Evolutionary conservation across 2,888 invertebrate genomes (phyloP), one percentile per base, ranked within the genome.

Genomic region (Schrankia costaestrigalis): DNA sequence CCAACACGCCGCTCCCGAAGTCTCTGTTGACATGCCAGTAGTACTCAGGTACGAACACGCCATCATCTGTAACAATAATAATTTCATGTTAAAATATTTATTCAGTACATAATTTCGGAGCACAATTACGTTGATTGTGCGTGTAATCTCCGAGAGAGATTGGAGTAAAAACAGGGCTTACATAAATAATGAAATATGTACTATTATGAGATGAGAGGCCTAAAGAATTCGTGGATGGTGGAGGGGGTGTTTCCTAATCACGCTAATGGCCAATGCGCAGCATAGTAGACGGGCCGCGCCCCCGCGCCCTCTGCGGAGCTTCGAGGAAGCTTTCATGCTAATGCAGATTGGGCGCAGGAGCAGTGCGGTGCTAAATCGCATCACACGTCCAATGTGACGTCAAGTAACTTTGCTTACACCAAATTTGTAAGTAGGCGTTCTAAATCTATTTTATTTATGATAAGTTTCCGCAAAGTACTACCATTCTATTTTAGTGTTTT

Each of bases 181-280:
- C 81, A 86, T 86, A 81, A 86, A 85, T 86, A 85, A 86, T 86
- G 78, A 83, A 84, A 83, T 84, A 84, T 85, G 81, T 82, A 78
- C 78, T 82, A 84, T 84, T 83, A 85, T 80, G 82, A 82, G 84
- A 83, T 80, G 83, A 79, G 81, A 78, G n/a, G 81, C 75, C 81
- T 82, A 79, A 84, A 84, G 84, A 84, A 85, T 82, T 78, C 75
- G 80, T 75, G 76, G 78, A 75, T 54, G 74, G 72, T 49, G 64
- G 68, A 69, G 72, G 69, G 75, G 59, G 56, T 54, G 56, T 72
- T 65, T 78, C 81, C 78, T 87, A 89, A 89, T 89, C 88, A 88
- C 78, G 84, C 85, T 89, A 89, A 89, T 89, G 87, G 87, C 82
- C 84, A 86, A 85, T 87, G 84, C 86, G 83, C 85, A 77, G 73